Conservation (phyloP, 1,140 invertebrate genomes). For the Octopus bimaculoides region DNA sequence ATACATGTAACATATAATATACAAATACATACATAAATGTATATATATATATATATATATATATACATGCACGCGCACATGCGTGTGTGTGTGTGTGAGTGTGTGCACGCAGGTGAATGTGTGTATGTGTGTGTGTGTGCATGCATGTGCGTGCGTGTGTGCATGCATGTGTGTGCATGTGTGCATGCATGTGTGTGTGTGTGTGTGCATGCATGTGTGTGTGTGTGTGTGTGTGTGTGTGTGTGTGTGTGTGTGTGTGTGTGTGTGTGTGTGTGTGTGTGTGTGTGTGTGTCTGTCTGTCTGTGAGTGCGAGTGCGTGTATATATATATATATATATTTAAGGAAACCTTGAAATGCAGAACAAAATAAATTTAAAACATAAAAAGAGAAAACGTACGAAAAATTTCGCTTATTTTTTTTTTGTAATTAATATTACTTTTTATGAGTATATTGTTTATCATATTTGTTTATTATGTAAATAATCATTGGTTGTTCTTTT, state of each 20-base stretch:
- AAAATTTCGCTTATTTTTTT: no score
- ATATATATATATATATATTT: background rate
- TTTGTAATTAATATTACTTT: no score
- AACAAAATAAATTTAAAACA: no score
- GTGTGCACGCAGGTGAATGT: background rate
- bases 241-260: slow-evolving; percentile 12
- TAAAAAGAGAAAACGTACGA: no score
- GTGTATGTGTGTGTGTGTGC: background rate
- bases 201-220: background rate
- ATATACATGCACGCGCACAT: background rate
- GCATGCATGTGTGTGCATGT: background rate
- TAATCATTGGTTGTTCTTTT: no score
- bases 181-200: background rate
- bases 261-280: slow-evolving; percentile 8
- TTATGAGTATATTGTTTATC: no score
- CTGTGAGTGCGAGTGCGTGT: background rate
- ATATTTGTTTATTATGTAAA: no score
- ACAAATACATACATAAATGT: background rate
- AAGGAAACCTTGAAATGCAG: no score
- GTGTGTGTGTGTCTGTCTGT: slow-evolving; percentile 11
- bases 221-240: slow-evolving; percentile 12
- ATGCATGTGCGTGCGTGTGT: background rate
- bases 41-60: background rate
- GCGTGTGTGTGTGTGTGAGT: background rate
- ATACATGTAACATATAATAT: background rate